Evolutionary conservation across 1,140 invertebrate genomes (phyloP).

Genomic region (Drosophila watanabei): DNA sequence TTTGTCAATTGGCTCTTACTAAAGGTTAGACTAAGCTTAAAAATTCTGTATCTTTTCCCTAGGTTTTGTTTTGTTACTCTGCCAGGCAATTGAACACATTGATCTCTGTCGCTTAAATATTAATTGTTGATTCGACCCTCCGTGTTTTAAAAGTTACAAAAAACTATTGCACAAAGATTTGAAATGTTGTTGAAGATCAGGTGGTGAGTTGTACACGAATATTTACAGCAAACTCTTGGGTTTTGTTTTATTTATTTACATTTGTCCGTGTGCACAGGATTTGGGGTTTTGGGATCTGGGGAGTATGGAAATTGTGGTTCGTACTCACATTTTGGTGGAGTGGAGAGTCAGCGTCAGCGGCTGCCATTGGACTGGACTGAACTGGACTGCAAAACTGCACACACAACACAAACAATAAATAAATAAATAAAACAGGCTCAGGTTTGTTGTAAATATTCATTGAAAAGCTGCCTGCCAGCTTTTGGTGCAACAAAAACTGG

Average conservation of each 20-base stretch:
- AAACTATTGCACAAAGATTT: slow-evolving; percentile 38
- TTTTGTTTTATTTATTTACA: slow-evolving; percentile 25
- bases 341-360: slow-evolving; percentile 26
- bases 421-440: slow-evolving; percentile 71
- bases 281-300: neutral
- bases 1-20: slow-evolving; percentile 73
- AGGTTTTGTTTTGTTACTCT: slow-evolving; percentile 44
- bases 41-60: slow-evolving; percentile 17
- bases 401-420: slow-evolving; percentile 39
- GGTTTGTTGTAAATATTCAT: slow-evolving; percentile 77
- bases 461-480: slow-evolving; percentile 53
- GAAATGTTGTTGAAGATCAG: slow-evolving; percentile 10
- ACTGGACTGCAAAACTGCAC: slow-evolving; percentile 28
- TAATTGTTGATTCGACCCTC: slow-evolving; percentile 30
- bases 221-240: slow-evolving; percentile 38
- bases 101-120: slow-evolving; percentile 61
- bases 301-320: slow-evolving; percentile 29
- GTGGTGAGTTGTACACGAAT: slow-evolving; percentile 12
- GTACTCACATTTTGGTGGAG: slow-evolving; percentile 48
- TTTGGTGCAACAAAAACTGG: slow-evolving; percentile 37
- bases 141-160: slow-evolving; percentile 16
- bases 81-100: slow-evolving; percentile 51
- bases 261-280: slow-evolving; percentile 7
- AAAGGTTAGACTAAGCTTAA: slow-evolving; percentile 64
- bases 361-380: slow-evolving; percentile 23